A percentile compares a stretch with the other conserved stretches of the same genome.
Evolutionary conservation across 2,797 vertebrate genomes (phyloP).

Genomic region (Muscicapa comitata): DNA sequence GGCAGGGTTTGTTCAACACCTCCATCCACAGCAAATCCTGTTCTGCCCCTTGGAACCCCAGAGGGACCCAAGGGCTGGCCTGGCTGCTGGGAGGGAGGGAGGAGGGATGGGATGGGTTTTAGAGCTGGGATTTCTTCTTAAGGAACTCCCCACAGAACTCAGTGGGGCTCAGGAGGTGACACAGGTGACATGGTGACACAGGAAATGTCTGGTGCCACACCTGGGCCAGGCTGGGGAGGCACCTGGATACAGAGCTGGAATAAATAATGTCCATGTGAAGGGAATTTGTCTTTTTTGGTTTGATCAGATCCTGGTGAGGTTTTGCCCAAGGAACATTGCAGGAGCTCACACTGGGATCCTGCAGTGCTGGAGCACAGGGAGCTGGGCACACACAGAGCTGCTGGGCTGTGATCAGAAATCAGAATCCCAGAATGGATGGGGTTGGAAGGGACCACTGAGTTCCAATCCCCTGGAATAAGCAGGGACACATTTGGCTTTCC

Average conservation of each 20-base stretch:
- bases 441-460: fast-evolving
- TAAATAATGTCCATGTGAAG: background rate
- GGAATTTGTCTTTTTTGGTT: background rate
- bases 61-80: fast-evolving
- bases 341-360: background rate
- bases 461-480: background rate
- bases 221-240: background rate
- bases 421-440: background rate
- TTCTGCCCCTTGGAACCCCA: background rate
- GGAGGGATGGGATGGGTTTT: background rate
- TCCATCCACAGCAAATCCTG: fast-evolving
- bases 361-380: background rate
- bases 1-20: background rate
- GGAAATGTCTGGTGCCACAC: background rate
- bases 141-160: fast-evolving
- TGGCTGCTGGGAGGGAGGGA: background rate
- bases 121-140: background rate
- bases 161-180: background rate
- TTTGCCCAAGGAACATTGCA: background rate
- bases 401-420: background rate
- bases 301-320: background rate
- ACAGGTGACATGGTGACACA: background rate
- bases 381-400: background rate
- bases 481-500: fast-evolving
- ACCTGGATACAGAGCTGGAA: background rate